These are phyloP conservation scores for Dryoscopus gambensis DNA, from an alignment of 2,113 vertebrate species.

Conservation along the genomic window DNA sequence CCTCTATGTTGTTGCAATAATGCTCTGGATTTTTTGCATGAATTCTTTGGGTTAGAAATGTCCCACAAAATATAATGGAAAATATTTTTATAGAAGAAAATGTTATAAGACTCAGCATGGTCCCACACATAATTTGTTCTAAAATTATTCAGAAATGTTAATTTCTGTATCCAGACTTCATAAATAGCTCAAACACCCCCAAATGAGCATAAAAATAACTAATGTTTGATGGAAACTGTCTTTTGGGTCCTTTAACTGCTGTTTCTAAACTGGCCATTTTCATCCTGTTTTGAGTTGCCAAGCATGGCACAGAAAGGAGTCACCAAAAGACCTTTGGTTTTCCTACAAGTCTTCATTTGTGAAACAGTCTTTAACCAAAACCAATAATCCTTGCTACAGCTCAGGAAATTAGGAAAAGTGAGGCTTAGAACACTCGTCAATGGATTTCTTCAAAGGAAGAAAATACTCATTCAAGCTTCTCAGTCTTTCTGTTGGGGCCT, in stretches of 20 bases:
- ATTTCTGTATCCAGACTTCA: not conserved
- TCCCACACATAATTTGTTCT: not conserved
- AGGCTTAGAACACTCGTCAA: not conserved
- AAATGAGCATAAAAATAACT: not conserved
- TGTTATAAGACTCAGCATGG: not conserved
- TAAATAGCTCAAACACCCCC: not conserved
- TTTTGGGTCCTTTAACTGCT: not conserved
- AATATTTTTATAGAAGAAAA: not conserved
- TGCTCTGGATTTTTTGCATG: not conserved
- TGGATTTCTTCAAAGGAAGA: not conserved
- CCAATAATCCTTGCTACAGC: not conserved
- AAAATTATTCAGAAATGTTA: not conserved
- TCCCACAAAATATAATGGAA: not conserved
- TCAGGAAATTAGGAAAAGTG: not conserved
- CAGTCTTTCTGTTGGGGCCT: not conserved
- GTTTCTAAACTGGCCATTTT: not conserved
- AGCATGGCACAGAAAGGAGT: not conserved
- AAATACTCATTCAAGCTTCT: not conserved
- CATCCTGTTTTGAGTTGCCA: not conserved
- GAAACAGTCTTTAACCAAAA: not conserved
- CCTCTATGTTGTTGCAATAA: not conserved
- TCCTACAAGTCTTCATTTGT: not conserved
- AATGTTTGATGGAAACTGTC: not conserved
- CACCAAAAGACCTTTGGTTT: not conserved
- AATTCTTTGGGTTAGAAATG: not conserved